Evolutionary conservation across 2,797 vertebrate species (phyloP).

Genomic region (Lindbergichthys nudifrons): DNA sequence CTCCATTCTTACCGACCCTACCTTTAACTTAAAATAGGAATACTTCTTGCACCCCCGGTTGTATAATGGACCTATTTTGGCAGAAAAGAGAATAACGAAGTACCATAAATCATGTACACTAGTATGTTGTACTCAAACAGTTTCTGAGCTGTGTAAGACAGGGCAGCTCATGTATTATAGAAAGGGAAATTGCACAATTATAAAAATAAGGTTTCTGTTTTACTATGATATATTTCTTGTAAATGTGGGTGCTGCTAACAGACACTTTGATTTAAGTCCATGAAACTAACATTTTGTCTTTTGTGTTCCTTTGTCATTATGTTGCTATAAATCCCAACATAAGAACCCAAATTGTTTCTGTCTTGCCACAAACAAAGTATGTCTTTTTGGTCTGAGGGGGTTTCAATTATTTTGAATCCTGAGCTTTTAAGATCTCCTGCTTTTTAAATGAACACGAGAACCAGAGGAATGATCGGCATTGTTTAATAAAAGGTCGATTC

Average conservation of each 20-base stretch:
- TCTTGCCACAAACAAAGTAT: not conserved
- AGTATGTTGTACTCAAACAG: no score
- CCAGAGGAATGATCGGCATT: constrained; percentile 35
- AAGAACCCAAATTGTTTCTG: not conserved
- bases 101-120: no score
- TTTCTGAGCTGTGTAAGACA: not conserved
- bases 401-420: not conserved
- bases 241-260: not conserved
- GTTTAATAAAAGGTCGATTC: constrained; percentile 40
- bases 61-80: no score
- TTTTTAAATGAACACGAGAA: constrained; percentile 10
- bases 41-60: no score
- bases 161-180: not conserved
- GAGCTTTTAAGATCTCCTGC: constrained; percentile 12
- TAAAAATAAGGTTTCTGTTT: not conserved
- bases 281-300: not conserved
- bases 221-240: not conserved
- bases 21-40: no score
- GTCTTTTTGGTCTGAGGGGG: not conserved
- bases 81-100: no score
- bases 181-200: no score
- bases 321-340: constrained; percentile 10
- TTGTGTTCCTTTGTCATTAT: not conserved
- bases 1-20: no score
- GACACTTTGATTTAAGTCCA: not conserved